Evolutionary conservation across 2,113 vertebrate genomes (phyloP), one percentile per base, ranked within the genome.

Genomic region (Takifugu flavidus): DNA sequence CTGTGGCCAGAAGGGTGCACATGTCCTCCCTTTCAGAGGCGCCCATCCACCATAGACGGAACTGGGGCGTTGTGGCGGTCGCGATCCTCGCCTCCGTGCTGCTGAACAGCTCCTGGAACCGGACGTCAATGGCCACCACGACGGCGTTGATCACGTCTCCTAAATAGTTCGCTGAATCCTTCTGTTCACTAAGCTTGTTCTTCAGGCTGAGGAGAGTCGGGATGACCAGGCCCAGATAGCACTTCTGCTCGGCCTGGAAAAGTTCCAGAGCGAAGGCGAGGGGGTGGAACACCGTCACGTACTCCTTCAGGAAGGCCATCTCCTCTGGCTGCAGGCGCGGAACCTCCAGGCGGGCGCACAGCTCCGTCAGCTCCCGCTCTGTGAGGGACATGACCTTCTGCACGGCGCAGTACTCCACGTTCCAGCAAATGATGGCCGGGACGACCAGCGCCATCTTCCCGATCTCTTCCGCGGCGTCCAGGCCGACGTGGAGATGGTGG

Each of bases 241-340:
- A 89, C 44, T 89, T 89, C 75, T 91, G 86, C 72, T 91, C 90
- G 0, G 86, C 89, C 39, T 91, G 90, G 70, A 91, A 82, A 43
- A 91, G 88, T 62, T 89, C 88, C 3, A 91, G 82, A 2, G 90
- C 86, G 62, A 90, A 89, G 1, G 89, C 86, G 0, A 91, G 84
- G 8, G 90, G 90, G 67, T 90, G 87, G 58, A 90, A 88, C 3
- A 88, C 89, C 0, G 74, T 69, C 2, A 78, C 82, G 2, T 91
- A 91, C 26, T 91, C 90, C n/a, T 83, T 87, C 3, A 91, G 76
- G 78, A 89, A 89, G 34, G 82, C 79, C 63, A 78, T 75, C 79
- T 91, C 90, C 53, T 90, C 82, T 0, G 84, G 73, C 69, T 86
- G 86, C 55, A 91, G 31, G 57, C 72, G 77, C 0, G 77, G 25